Evolutionary conservation across 2,888 invertebrate genomes (phyloP).

Genomic region (Drosophila anomalata): DNA sequence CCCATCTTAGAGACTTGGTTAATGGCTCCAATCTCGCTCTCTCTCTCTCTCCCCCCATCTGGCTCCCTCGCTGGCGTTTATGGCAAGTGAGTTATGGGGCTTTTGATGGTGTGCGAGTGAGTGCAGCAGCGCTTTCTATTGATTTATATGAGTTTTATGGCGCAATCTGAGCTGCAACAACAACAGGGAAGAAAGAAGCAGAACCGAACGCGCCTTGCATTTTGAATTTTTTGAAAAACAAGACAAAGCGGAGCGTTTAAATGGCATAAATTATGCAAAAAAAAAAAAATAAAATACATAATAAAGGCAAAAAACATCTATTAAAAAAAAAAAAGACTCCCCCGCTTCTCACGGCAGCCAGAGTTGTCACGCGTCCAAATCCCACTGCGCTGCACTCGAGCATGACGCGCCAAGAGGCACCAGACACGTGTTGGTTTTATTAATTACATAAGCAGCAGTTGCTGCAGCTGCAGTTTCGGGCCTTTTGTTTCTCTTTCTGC

Average conservation of each 20-base stretch:
- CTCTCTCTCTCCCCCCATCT: constrained; percentile 60
- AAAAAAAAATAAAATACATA: constrained; percentile 26
- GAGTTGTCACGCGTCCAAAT: constrained; percentile 66
- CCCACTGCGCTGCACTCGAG: constrained; percentile 4
- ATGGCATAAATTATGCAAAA: constrained; percentile 43
- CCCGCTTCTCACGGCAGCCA: constrained; percentile 26
- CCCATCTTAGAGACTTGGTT: not conserved
- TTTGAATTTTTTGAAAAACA: constrained; percentile 36
- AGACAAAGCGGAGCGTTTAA: constrained; percentile 30
- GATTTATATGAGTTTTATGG: constrained; percentile 81
- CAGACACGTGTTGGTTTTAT: constrained; percentile 75
- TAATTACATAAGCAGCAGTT: constrained; percentile 70
- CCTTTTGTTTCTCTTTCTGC: constrained; percentile 13
- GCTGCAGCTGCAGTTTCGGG: constrained; percentile 55
- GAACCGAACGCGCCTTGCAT: constrained; percentile 26
- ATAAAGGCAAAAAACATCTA: constrained; percentile 17
- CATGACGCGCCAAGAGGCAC: constrained; percentile 25
- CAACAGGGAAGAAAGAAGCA: constrained; percentile 43
- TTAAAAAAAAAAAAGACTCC: constrained; percentile 54
- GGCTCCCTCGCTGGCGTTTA: constrained; percentile 47
- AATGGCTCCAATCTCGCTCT: constrained; percentile 37
- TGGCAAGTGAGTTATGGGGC: constrained; percentile 71
- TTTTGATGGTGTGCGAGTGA: constrained; percentile 28
- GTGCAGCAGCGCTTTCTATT: constrained; percentile 79
- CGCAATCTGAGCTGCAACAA: constrained; percentile 65